Evolutionary conservation across 2,797 vertebrate species (phyloP).

Genomic region (Todus mexicanus): DNA sequence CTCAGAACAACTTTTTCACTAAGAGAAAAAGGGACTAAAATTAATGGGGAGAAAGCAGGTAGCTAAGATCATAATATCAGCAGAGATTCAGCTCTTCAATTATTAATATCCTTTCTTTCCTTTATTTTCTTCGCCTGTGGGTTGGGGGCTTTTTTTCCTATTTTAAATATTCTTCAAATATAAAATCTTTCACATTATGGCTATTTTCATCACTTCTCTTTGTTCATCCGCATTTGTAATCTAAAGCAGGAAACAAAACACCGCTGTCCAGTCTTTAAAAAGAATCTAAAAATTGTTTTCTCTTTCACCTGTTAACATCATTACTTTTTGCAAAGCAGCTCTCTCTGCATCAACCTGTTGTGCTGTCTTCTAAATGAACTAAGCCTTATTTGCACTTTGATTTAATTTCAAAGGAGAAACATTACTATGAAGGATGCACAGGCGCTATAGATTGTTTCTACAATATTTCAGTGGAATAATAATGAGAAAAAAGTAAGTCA

Average conservation of each 20-base stretch:
- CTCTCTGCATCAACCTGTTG: constrained; percentile 8
- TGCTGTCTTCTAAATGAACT: not conserved
- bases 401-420: constrained; percentile 10
- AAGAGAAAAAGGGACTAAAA: not conserved
- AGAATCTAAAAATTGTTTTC: not conserved
- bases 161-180: constrained; percentile 7
- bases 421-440: not conserved
- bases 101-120: not conserved
- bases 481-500: not conserved
- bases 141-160: not conserved
- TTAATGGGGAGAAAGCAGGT: not conserved
- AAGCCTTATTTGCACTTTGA: not conserved
- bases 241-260: not conserved
- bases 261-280: not conserved
- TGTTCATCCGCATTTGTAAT: not conserved
- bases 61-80: not conserved
- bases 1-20: constrained; percentile 43
- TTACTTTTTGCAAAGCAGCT: not conserved
- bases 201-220: not conserved
- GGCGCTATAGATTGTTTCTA: not conserved
- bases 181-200: not conserved
- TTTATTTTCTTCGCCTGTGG: not conserved
- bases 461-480: not conserved
- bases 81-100: not conserved
- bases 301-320: constrained; percentile 41